phyloP scores from a whole-genome alignment of 2,797 vertebrate genomes.

The Aplochiton taeniatus region DNA sequence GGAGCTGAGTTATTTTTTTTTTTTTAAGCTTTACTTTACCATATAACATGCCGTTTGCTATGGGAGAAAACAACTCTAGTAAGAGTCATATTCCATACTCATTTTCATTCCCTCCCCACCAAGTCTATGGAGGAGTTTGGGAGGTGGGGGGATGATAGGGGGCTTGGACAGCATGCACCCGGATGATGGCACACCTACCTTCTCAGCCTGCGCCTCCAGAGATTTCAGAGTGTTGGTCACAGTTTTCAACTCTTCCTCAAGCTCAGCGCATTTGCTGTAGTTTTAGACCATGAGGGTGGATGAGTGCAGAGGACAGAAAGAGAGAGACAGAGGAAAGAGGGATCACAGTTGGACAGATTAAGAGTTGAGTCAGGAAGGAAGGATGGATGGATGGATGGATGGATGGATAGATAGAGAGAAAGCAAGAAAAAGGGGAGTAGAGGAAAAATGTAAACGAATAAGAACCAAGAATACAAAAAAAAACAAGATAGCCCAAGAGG shows the following conservation, averaged over 20 bases:
- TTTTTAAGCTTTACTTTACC: too few species aligned
- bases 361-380: slow-evolving; percentile 31
- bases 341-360: slow-evolving; percentile 52
- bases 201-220: slow-evolving; percentile 99
- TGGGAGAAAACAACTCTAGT: slow-evolving; percentile 6
- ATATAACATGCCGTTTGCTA: not conserved
- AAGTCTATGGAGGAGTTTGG: slow-evolving; percentile 8
- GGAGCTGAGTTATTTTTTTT: too few species aligned
- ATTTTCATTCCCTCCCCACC: slow-evolving; percentile 10
- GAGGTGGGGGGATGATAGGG: not conserved
- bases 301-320: slow-evolving; percentile 56
- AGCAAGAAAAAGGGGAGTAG: slow-evolving; percentile 36
- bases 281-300: slow-evolving; percentile 76
- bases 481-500: slow-evolving; percentile 74
- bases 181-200: slow-evolving; percentile 82
- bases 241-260: slow-evolving; percentile 99
- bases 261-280: slow-evolving; percentile 99
- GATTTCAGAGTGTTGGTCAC: slow-evolving; percentile 99
- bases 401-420: slow-evolving; percentile 31
- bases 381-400: slow-evolving; percentile 33
- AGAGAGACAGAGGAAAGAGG: slow-evolving; percentile 60
- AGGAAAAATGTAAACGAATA: slow-evolving; percentile 56
- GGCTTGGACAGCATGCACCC: slow-evolving; percentile 48
- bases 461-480: slow-evolving; percentile 59
- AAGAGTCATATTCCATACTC: slow-evolving; percentile 17